Percentiles rank a stretch among this genome's conserved stretches.
Conservation (phyloP, 2,888 invertebrate species). For the Gymnoscelis rufifasciata region DNA sequence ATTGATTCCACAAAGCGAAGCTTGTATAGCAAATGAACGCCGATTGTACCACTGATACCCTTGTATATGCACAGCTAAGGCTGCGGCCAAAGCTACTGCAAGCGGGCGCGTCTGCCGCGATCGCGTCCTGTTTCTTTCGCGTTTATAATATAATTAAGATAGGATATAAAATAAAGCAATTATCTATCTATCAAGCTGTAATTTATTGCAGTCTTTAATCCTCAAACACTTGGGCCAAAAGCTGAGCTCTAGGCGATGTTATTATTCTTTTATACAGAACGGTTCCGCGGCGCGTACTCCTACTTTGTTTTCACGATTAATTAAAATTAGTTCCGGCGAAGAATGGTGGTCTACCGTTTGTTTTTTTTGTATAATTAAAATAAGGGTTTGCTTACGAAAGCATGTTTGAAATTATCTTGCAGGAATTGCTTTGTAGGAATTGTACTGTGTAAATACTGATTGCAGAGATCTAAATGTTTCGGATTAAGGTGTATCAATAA, state of each 20-base stretch:
- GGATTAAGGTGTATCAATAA: too few relatives aligned
- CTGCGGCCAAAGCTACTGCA: too few relatives aligned
- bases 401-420: constrained; percentile 34
- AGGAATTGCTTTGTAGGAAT: background rate
- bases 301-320: constrained; percentile 69
- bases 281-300: constrained; percentile 46
- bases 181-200: too few relatives aligned
- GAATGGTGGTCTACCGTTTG: constrained; percentile 36
- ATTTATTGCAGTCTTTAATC: background rate
- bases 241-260: constrained; percentile 36
- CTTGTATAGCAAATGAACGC: too few relatives aligned
- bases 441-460: constrained; percentile 2
- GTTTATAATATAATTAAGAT: too few relatives aligned
- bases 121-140: too few relatives aligned
- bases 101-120: too few relatives aligned
- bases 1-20: too few relatives aligned
- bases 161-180: too few relatives aligned
- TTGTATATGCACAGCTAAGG: too few relatives aligned
- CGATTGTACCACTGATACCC: too few relatives aligned
- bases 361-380: constrained; percentile 38
- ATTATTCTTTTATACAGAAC: constrained; percentile 58
- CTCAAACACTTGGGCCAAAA: constrained; percentile 20
- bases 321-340: constrained; percentile 62
- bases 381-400: constrained; percentile 30
- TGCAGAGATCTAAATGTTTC: too few relatives aligned